Conservation (phyloP, 2,797 vertebrate species). For the Myripristis murdjan region DNA sequence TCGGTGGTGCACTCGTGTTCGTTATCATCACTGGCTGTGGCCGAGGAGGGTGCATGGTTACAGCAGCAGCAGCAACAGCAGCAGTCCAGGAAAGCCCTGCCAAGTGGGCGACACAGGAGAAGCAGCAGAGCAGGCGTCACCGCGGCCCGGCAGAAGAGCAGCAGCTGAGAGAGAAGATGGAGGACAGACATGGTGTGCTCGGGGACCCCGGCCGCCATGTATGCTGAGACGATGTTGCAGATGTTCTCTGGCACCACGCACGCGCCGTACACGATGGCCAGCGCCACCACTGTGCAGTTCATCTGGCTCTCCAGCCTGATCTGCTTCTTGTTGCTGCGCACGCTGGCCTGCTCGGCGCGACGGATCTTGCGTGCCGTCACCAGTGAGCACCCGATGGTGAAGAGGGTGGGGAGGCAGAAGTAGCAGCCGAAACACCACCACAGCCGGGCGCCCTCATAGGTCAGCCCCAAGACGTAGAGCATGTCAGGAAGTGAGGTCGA, state of each 20-base stretch:
- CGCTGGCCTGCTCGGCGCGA: conserved; percentile 92
- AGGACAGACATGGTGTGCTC: conserved; percentile 94
- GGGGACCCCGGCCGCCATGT: conserved; percentile 95
- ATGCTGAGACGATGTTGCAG: conserved; percentile 97
- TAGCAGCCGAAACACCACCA: conserved; percentile 99
- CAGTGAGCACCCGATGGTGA: conserved; percentile 96
- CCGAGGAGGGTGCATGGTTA: conserved; percentile 85
- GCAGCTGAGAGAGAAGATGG: conserved; percentile 95
- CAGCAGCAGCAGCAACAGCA: conserved; percentile 95
- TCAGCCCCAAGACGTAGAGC: conserved; percentile 94
- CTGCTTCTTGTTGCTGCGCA: conserved; percentile 95
- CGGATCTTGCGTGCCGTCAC: conserved; percentile 96
- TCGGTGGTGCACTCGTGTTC: conserved; percentile 98
- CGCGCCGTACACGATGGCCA: conserved; percentile 96
- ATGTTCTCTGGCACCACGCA: conserved; percentile 98
- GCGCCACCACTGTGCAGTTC: conserved; percentile 97
- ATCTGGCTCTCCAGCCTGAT: conserved; percentile 98
- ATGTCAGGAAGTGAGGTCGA: conserved; percentile 94
- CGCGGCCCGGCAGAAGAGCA: conserved; percentile 96
- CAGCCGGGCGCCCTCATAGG: conserved; percentile 94
- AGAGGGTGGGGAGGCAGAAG: conserved; percentile 97
- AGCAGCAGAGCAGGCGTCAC: conserved; percentile 96
- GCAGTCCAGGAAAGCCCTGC: conserved; percentile 95
- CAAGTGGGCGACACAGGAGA: conserved; percentile 96
- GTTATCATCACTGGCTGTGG: conserved; percentile 95